phyloP scores from a whole-genome alignment of 2,113 vertebrate species.

The Amblyopsis rosae region DNA sequence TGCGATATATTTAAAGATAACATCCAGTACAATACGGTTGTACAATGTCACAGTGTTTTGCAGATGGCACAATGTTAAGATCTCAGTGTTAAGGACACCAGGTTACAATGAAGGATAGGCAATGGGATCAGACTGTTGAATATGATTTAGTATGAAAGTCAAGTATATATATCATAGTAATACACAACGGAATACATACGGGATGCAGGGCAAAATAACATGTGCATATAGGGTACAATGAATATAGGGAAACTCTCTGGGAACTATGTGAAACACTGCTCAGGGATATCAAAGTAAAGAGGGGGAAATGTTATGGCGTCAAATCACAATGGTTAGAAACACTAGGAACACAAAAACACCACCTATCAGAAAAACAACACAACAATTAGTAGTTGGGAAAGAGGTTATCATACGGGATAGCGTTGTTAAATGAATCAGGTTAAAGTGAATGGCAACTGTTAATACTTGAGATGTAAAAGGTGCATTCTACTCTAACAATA shows the following conservation, averaged over 20 bases:
- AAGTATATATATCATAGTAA: slow-evolving; percentile 37
- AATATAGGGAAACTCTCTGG: slow-evolving; percentile 27
- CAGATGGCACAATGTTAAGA: slow-evolving; percentile 35
- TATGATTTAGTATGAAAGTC: slow-evolving; percentile 32
- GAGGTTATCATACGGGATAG: slow-evolving; percentile 12
- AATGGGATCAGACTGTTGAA: slow-evolving; percentile 23
- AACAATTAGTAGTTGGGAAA: slow-evolving; percentile 33
- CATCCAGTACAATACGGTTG: slow-evolving; percentile 9
- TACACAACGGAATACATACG: slow-evolving; percentile 44
- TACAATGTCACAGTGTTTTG: slow-evolving; percentile 43
- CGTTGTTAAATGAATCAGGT: slow-evolving; percentile 24
- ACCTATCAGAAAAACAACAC: slow-evolving; percentile 35
- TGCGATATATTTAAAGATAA: slow-evolving; percentile 29
- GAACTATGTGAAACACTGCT: slow-evolving; percentile 38
- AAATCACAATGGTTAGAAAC: slow-evolving; percentile 32
- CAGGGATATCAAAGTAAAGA: slow-evolving; percentile 41
- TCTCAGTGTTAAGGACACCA: slow-evolving; percentile 38
- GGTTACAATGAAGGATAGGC: slow-evolving; percentile 37
- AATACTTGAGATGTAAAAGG: slow-evolving; percentile 25
- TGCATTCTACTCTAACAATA: background rate
- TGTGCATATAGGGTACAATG: slow-evolving; percentile 22
- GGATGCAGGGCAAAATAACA: slow-evolving; percentile 39
- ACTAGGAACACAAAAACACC: slow-evolving; percentile 30
- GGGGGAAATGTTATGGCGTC: slow-evolving; percentile 33
- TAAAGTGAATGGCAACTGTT: slow-evolving; percentile 35